phyloP scores from a whole-genome alignment of 2,797 vertebrate genomes.

The Limnodromus scolopaceus region DNA sequence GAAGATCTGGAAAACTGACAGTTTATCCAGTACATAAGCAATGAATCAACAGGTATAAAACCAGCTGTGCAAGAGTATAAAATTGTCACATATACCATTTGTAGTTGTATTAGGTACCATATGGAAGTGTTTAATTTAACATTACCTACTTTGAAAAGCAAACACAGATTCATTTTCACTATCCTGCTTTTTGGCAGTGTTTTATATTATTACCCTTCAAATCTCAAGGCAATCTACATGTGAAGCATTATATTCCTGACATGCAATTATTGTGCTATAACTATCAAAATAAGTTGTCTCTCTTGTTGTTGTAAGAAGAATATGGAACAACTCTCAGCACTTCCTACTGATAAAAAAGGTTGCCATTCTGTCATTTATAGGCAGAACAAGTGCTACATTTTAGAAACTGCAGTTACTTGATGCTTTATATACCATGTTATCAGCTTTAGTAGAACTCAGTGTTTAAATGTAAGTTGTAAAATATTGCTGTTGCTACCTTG shows the following conservation, averaged over 20 bases:
- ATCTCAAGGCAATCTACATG: neutral
- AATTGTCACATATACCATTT: neutral
- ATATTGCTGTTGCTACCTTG: neutral
- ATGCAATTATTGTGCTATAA: neutral
- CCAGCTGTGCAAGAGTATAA: neutral
- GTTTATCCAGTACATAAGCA: neutral
- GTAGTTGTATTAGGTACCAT: neutral
- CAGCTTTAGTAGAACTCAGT: neutral
- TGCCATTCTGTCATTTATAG: neutral
- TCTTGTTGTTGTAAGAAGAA: neutral
- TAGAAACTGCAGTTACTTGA: neutral
- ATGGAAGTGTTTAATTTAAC: neutral
- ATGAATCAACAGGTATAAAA: neutral
- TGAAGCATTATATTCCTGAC: neutral
- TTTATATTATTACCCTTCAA: neutral
- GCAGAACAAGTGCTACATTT: neutral
- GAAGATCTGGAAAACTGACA: neutral
- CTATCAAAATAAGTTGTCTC: neutral
- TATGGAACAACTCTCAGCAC: neutral
- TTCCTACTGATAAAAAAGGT: neutral
- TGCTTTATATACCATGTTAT: neutral
- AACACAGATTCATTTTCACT: neutral
- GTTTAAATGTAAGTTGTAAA: neutral
- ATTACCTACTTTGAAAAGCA: neutral
- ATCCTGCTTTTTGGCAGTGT: neutral